Evolutionary conservation across 2,797 vertebrate genomes (phyloP).

Genomic region (Leuciscus waleckii): DNA sequence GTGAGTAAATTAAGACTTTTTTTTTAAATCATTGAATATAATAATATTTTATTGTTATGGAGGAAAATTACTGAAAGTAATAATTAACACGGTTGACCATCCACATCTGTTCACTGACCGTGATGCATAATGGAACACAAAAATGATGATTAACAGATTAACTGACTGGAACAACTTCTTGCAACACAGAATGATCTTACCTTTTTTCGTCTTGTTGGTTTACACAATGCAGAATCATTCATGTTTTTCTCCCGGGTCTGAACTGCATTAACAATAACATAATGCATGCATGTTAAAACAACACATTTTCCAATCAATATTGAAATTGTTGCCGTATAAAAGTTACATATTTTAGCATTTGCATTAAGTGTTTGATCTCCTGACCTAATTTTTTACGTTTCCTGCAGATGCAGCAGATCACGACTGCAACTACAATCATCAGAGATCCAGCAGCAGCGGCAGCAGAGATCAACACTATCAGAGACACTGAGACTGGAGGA

Average conservation of each 20-base stretch:
- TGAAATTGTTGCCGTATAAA: background rate
- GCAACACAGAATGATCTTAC: background rate
- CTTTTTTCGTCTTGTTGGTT: background rate
- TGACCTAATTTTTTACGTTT: background rate
- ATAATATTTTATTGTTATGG: background rate
- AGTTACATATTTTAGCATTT: background rate
- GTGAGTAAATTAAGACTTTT: background rate
- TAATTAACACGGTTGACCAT: background rate
- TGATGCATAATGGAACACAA: background rate
- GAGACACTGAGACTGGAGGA: background rate
- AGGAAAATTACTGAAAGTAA: background rate
- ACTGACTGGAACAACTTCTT: background rate
- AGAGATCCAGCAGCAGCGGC: background rate
- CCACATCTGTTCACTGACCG: background rate
- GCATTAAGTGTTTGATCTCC: background rate
- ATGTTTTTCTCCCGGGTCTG: background rate
- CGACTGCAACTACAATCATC: background rate
- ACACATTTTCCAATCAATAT: background rate
- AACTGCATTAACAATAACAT: background rate
- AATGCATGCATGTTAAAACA: background rate
- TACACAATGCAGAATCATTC: background rate
- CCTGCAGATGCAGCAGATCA: background rate
- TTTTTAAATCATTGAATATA: background rate
- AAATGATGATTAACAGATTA: background rate
- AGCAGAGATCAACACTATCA: background rate